Evolutionary conservation across 2,797 vertebrate genomes (phyloP), one percentile per base, ranked within the genome.

Genomic region (Argya squamiceps): DNA sequence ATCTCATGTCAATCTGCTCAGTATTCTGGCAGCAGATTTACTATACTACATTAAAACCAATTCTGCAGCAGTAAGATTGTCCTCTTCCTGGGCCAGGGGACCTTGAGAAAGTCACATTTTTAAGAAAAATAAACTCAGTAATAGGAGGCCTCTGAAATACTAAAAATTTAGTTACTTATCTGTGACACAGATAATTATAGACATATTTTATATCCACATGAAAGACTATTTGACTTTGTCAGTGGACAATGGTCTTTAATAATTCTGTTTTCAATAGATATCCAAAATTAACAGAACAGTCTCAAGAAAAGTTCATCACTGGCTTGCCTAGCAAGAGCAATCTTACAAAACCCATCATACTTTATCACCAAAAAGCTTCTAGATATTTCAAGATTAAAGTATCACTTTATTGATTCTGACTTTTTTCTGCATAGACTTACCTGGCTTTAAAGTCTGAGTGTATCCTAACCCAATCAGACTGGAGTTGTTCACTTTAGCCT

Each of bases 401-500:
- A 83, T 29, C 34, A 17, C 5, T 71, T 77, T 30, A 70, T 8
- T 77, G 36, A 64, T 41, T 58, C 29, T 50, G 49, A 71, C 32
- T 43, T 41, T 65, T 53, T 85, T 85, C 69, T 77, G 20, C 55
- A 32, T 8, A 14, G n/a, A 93, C 98, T 96, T 96, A 99, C 99
- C 99, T 98, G 99, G 99, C 97, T 99, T 99, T 96, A 99, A 98
- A 90, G 98, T 99, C 97, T 99, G 99, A 97, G 99, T 99, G 93
- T 99, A 99, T 97, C 99, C 99, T 97, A 99, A 98, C 62, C 99
- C 99, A 30, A 99, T 99, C 12, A 99, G 98, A 96, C 99, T 99
- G 93, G 99, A 99, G 97, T 99, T 99, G 98, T 99, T 99, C 98
- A 99, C 99, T 98, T 99, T 99, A 96, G 99, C 99, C 99, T 99